A percentile compares a stretch with the other conserved stretches of the same genome.
Evolutionary conservation across 2,888 invertebrate species (phyloP).

Genomic region (Gandaritis pyraliata): DNA sequence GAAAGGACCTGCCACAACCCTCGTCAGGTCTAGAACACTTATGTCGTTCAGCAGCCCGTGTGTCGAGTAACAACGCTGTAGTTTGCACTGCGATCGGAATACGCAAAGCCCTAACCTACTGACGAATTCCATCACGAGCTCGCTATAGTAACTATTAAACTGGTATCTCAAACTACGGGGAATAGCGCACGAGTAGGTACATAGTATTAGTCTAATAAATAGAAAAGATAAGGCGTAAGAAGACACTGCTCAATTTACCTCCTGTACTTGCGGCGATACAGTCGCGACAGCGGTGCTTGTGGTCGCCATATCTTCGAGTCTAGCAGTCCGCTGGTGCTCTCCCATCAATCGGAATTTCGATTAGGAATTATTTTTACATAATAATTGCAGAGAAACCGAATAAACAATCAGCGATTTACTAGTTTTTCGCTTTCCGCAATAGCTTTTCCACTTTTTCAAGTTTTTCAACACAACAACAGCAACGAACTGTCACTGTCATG

Average conservation of each 20-base stretch:
- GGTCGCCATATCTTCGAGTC: slow-evolving; percentile 73
- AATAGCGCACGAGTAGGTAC: slow-evolving; percentile 22
- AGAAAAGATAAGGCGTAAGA: slow-evolving; percentile 60
- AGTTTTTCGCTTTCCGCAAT: slow-evolving; percentile 29
- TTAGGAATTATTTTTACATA: slow-evolving; percentile 53
- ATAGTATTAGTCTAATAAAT: slow-evolving; percentile 58
- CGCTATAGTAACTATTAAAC: slow-evolving; percentile 23
- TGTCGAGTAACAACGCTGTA: slow-evolving; percentile 52
- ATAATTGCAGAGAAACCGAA: slow-evolving; percentile 36
- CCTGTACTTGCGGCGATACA: slow-evolving; percentile 67
- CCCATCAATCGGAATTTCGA: slow-evolving; percentile 64
- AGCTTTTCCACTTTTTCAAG: background rate
- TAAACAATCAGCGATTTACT: slow-evolving; percentile 11
- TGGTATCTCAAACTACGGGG: slow-evolving; percentile 12
- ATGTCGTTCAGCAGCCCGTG: slow-evolving; percentile 87
- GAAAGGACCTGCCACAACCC: slow-evolving; percentile 97
- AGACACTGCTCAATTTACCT: slow-evolving; percentile 58
- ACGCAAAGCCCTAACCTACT: slow-evolving; percentile 44
- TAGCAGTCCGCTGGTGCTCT: slow-evolving; percentile 57
- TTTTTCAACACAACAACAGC: background rate
- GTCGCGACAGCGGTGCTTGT: slow-evolving; percentile 76
- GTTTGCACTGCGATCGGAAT: slow-evolving; percentile 43
- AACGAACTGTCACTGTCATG: background rate
- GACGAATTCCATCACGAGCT: slow-evolving; percentile 47
- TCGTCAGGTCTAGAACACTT: slow-evolving; percentile 90